These are phyloP conservation scores for Malurus alboscapulatus DNA, from an alignment of 2,113 vertebrate species.

Conservation along the genomic window DNA sequence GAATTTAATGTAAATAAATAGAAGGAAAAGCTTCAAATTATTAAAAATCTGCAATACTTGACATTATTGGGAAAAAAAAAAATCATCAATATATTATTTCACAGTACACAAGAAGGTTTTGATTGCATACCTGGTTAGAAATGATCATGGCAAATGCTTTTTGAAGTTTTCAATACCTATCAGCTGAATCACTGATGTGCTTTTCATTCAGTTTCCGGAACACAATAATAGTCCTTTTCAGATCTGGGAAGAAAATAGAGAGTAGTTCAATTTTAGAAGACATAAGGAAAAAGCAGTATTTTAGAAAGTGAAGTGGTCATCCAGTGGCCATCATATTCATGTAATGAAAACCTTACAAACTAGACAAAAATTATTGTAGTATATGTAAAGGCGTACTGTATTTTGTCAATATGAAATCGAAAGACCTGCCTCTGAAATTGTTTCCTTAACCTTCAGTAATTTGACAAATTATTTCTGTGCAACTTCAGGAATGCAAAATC, in stretches of 20 bases:
- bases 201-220: background rate
- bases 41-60: background rate
- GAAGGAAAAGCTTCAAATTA: background rate
- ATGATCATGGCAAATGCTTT: background rate
- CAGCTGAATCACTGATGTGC: background rate
- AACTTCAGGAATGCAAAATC: background rate
- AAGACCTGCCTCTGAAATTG: background rate
- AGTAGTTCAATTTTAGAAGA: background rate
- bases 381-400: background rate
- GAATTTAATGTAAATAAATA: background rate
- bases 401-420: background rate
- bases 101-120: background rate
- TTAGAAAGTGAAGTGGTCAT: background rate
- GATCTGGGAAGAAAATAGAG: background rate
- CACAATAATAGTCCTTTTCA: background rate
- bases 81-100: background rate
- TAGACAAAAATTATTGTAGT: background rate
- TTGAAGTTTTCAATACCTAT: background rate
- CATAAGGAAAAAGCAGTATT: background rate
- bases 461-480: background rate
- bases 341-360: background rate
- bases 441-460: background rate
- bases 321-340: background rate
- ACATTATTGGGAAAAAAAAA: background rate
- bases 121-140: background rate